Evolutionary conservation across 2,113 vertebrate genomes (phyloP).

Genomic region (Lophotis ruficrista): DNA sequence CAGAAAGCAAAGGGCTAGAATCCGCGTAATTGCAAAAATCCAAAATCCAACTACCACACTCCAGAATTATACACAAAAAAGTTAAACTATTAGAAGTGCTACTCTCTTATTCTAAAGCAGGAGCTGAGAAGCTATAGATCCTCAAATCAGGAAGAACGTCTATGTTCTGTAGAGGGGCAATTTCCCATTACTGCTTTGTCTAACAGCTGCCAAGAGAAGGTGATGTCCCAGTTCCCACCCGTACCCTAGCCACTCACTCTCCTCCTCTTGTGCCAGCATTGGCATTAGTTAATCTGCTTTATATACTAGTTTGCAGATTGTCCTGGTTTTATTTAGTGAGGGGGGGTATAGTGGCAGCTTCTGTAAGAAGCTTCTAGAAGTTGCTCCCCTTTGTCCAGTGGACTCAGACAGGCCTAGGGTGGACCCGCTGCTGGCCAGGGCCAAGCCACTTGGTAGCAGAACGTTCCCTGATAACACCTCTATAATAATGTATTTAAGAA

Average conservation of each 20-base stretch:
- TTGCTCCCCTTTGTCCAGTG: no score
- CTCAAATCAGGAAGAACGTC: not conserved
- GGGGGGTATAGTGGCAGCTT: no score
- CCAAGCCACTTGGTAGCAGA: no score
- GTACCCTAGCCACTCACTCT: not conserved
- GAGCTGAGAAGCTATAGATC: not conserved
- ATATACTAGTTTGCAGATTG: not conserved
- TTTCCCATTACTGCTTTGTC: not conserved
- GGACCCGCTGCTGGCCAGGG: no score
- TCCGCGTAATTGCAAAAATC: not conserved
- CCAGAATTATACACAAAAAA: not conserved
- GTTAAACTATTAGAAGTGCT: not conserved
- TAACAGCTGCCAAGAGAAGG: not conserved
- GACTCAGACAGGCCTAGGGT: no score
- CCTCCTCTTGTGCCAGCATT: not conserved
- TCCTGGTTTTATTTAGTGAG: no score
- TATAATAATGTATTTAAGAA: no score
- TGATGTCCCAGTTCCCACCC: not conserved
- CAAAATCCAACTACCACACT: not conserved
- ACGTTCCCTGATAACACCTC: no score
- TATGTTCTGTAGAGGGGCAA: not conserved
- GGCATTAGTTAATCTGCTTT: not conserved
- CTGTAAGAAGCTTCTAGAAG: no score
- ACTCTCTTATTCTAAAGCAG: not conserved
- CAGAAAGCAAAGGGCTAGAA: not conserved